Evolutionary conservation across 2,888 invertebrate genomes (phyloP), one percentile per base, ranked within the genome.

Genomic region (Brenthis daphne): DNA sequence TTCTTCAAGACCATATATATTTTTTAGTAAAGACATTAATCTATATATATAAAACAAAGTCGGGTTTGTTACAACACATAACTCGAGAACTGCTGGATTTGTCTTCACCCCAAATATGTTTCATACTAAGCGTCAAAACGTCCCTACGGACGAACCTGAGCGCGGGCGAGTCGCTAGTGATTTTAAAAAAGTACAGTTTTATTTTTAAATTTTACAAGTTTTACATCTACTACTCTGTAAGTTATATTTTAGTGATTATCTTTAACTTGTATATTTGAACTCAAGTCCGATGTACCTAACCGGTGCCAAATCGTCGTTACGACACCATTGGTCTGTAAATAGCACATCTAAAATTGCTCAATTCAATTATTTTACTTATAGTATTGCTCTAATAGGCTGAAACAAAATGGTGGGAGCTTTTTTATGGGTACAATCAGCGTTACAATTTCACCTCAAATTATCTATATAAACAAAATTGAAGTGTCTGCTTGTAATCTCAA

Each of bases 241-340:
- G 14, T n/a, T 48, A 51, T 51, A 58, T 33, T 51, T 47, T 65
- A 69, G 16, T 72, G 71, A 54, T 65, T 68, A 56, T 50, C 29
- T 67, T 65, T 71, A 76, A 76, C 74, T 72, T 77, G 77, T 82
- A 82, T 74, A 74, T 79, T 87, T 80, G 76, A 77, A 80, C 74
- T 69, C 68, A 76, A 86, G 87, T 87, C 89, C 85, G 77, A 84
- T 85, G 90, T 90, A 90, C 91, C 91, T 90, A 87, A 86, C 75
- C 79, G 90, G 89, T 88, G 90, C 90, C 89, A 89, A 89, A 80
- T 77, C 66, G 67, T 65, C 60, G 60, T 33, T 69, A 69, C 66
- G 67, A 70, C 82, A 82, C 79, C 57, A 76, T 85, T 82, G 84
- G 82, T 79, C 29, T 75, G 82, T 82, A 80, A 77, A 80, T 80